Percentiles rank a stretch among this genome's conserved stretches.
phyloP scores from a whole-genome alignment of 2,888 invertebrate genomes.

The Shargacucullia verbasci region DNA sequence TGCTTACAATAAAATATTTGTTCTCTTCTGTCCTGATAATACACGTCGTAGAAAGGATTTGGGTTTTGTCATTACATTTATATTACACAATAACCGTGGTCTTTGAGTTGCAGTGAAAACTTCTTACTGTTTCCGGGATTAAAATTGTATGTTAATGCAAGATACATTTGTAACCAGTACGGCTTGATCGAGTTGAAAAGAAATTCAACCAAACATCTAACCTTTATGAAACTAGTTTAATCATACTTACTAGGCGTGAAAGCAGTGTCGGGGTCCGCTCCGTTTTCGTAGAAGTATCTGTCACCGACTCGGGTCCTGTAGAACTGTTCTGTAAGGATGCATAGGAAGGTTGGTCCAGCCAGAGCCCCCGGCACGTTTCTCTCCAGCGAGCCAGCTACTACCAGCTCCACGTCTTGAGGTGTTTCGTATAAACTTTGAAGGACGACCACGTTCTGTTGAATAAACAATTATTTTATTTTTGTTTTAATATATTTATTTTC shows the following conservation, averaged over 20 bases:
- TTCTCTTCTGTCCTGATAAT: not conserved
- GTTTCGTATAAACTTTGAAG: slow-evolving; percentile 91
- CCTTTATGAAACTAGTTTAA: no score
- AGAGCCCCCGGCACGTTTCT: slow-evolving; percentile 92
- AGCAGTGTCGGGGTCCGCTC: slow-evolving; percentile 87
- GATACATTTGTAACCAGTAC: no score
- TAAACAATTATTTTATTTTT: slow-evolving; percentile 1
- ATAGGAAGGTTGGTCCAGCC: slow-evolving; percentile 96
- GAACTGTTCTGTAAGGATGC: slow-evolving; percentile 96
- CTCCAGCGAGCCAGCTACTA: slow-evolving; percentile 95
- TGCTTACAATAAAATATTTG: not conserved
- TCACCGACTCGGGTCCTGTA: slow-evolving; percentile 95
- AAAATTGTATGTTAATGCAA: no score
- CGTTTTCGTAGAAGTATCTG: slow-evolving; percentile 95
- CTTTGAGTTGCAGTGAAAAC: no score
- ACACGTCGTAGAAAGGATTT: no score
- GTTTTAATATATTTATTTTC: no score
- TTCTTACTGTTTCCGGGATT: no score
- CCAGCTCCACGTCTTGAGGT: slow-evolving; percentile 95
- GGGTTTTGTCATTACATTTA: no score
- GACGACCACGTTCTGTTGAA: slow-evolving; percentile 90
- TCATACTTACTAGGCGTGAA: slow-evolving; percentile 90
- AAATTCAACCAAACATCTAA: no score
- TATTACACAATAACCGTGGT: no score
- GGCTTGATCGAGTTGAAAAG: no score